Base-by-base conservation (phyloP, 2,113 vertebrate genomes). In the Pseudopipra pipra region DNA sequence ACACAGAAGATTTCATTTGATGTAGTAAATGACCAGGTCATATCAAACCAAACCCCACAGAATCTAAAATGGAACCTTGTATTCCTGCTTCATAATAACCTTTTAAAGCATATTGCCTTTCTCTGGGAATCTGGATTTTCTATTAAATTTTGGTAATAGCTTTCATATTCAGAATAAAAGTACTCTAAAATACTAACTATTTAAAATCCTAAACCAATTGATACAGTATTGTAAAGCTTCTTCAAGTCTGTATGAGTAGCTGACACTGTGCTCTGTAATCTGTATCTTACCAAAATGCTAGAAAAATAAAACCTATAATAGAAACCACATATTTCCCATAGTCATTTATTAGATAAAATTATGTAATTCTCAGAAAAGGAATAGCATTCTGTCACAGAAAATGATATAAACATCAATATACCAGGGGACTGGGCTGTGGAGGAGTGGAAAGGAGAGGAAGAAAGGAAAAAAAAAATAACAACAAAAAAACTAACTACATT, bases 401-500 rank as follows among this genome's bases (percentile, higher is more conserved):
- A 5, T 30, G 31, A 20, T 54, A 88, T 35, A 33, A 66, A 12
- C 18, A 66, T 18, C 55, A 79, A 11, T 30, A 46, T 4, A 54
- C 2, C 23, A 46, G 23, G 5, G 28, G 5, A 14, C 13, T 86
- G 43, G 14, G 37, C 12, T 31, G 8, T 8, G 14, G 6, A 9
- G 5, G 4, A 37, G 30, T 37, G 52, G 33, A 59, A 33, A 35
- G 6, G 15, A 22, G 25, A 43, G 18, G 22, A 81, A 73, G 11
- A 65, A 65, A 51, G 0, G 11, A 9, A 43, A 63, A 65, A 65
- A 31, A 59, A 51, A 61, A 46, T 14, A 52, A 24, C 14, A 11
- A 0, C 3, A 1, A 17, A 43, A 54, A 68, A 23, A 2, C 1
- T 47, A 21, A 54, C 35, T 78, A 21, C 8, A 24, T 28, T 5